Evolutionary conservation across 2,797 vertebrate genomes (phyloP), one percentile per base, ranked within the genome.

Genomic region (Dendrocincla fuliginosa): DNA sequence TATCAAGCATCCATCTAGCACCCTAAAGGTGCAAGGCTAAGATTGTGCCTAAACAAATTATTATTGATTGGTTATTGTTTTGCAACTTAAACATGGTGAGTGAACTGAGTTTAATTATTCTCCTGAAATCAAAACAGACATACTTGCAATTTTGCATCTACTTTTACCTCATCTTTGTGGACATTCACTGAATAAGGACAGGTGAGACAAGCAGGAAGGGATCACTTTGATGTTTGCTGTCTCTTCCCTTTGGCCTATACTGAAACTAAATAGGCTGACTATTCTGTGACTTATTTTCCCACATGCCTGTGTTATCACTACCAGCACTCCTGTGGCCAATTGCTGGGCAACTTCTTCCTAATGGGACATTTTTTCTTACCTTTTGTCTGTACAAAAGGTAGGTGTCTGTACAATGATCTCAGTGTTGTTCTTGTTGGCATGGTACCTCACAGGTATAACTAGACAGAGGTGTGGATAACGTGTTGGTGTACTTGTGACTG

Each of bases 391-490:
- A 42, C 16, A 17, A 18, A 42, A 42, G 41, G 41, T 41, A 41
- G 57, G 30, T 11, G 6, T 46, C 41, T 25, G 10, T 60, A 33
- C 16, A 30, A 71, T 53, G 56, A 35, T 52, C 15, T 63, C 71
- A 8, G 41, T 19, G 23, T 32, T 61, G 15, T 46, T 76, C 30
- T 35, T 44, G 22, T 42, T 78, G 56, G 24, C 3, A 0, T 19
- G 57, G 41, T 46, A 30, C 37, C 33, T 85, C 41, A 9, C 2
- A 41, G 49, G 13, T 70, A 17, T 56, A 19, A 13, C 20, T 84
- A n/a, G 84, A 28, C 33, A 13, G 0, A 11, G n/a, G 30, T 7
- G 23, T 6, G 5, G 44, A 10, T 49, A 30, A 41, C 2, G 1
- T 16, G 18, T 39, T 47, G 63, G 23, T 9, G 1, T 59, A n/a